These are phyloP conservation scores for Aelia acuminata DNA, from an alignment of 2,888 invertebrate species.

Conservation along the genomic window DNA sequence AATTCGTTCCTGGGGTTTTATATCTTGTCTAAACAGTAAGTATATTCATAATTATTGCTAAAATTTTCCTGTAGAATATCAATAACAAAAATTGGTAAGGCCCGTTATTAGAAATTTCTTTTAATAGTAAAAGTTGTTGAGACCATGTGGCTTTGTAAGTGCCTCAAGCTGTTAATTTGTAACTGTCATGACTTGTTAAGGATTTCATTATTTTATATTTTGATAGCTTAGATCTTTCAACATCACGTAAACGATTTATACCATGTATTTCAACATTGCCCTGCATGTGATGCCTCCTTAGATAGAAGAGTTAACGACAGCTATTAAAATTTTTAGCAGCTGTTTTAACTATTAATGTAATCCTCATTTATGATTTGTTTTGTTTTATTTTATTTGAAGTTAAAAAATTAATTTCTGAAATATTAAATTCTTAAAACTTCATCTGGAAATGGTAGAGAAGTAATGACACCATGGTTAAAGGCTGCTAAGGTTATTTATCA, in stretches of 20 bases:
- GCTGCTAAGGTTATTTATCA: background rate
- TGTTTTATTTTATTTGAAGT: no score
- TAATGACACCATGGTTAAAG: background rate
- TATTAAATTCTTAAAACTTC: no score
- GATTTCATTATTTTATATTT: background rate
- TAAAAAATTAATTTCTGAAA: no score
- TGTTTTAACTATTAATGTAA: background rate
- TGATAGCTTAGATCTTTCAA: background rate
- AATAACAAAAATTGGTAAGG: background rate
- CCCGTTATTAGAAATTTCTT: background rate
- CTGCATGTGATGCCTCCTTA: background rate
- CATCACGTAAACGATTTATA: background rate
- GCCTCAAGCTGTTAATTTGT: background rate
- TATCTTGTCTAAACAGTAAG: background rate
- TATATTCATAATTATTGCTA: background rate
- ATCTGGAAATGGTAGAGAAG: no score
- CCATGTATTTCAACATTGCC: background rate
- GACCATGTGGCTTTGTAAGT: background rate
- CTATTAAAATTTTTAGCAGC: background rate
- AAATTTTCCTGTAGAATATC: background rate
- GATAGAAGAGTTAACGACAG: background rate
- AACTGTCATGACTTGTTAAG: background rate
- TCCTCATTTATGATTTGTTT: no score
- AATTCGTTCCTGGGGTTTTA: background rate
- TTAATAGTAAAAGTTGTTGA: background rate